phyloP scores from a whole-genome alignment of 1,140 invertebrate species.

The Antheraea mylitta region DNA sequence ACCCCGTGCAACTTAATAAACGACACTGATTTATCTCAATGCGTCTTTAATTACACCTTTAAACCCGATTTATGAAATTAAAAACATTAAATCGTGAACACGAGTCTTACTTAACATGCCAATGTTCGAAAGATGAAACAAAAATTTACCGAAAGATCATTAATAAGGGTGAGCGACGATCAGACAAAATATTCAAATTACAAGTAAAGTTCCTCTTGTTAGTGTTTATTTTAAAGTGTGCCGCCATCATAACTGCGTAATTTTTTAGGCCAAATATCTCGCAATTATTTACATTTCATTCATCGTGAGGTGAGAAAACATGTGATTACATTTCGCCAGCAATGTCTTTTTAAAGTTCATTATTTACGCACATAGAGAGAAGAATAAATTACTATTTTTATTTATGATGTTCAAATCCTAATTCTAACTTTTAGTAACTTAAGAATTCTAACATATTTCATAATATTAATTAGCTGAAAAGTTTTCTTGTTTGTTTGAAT shows the following conservation, averaged over 20 bases:
- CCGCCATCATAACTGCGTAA: slow-evolving; percentile 36
- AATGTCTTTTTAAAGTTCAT: background rate
- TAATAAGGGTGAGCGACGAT: slow-evolving; percentile 36
- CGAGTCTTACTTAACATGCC: slow-evolving; percentile 22
- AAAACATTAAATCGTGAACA: slow-evolving; percentile 19
- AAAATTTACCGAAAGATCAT: slow-evolving; percentile 35
- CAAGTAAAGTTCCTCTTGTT: slow-evolving; percentile 25
- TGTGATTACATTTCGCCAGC: background rate
- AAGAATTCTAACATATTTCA: too few relatives aligned
- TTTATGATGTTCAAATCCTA: too few relatives aligned
- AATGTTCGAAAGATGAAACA: slow-evolving; percentile 17
- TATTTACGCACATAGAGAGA: too few relatives aligned
- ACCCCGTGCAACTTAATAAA: too few relatives aligned
- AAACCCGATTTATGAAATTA: slow-evolving; percentile 35
- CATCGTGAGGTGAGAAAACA: slow-evolving; percentile 20
- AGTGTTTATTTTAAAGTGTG: slow-evolving; percentile 43
- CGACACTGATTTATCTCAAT: slow-evolving; percentile 2
- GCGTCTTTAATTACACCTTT: background rate
- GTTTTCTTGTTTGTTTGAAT: too few relatives aligned
- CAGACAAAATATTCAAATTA: slow-evolving; percentile 34
- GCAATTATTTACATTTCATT: slow-evolving; percentile 30
- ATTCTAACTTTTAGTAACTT: too few relatives aligned
- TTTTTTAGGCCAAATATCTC: slow-evolving; percentile 41
- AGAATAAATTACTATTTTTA: too few relatives aligned
- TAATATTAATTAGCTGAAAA: too few relatives aligned